Conservation (phyloP, 2,113 vertebrate genomes). For the Numenius arquata region DNA sequence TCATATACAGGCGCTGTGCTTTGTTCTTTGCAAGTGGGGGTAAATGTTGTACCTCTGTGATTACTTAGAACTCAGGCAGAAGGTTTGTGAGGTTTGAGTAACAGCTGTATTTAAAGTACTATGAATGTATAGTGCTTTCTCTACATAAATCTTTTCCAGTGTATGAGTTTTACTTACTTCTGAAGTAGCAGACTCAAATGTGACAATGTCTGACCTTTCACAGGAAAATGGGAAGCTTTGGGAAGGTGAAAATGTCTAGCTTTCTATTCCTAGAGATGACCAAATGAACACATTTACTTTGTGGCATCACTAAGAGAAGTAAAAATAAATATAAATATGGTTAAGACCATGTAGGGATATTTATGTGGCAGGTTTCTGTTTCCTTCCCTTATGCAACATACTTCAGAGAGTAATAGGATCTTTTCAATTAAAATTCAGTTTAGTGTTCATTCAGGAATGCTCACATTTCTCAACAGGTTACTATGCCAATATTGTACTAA, state of each 20-base stretch:
- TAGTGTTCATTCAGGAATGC: background rate
- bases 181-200: background rate
- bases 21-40: background rate
- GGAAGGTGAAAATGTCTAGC: background rate
- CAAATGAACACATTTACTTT: background rate
- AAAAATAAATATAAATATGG: background rate
- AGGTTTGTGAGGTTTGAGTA: constrained; percentile 6
- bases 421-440: background rate
- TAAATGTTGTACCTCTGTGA: constrained; percentile 2
- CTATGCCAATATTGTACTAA: background rate
- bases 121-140: background rate
- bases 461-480: background rate
- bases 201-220: background rate
- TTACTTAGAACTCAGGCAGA: background rate
- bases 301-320: background rate
- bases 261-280: background rate
- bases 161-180: background rate
- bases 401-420: background rate
- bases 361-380: background rate
- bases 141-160: background rate
- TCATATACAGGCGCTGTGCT: background rate
- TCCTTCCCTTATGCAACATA: background rate
- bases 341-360: background rate
- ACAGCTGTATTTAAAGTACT: constrained; percentile 11
- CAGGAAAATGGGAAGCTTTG: background rate